Percentiles rank a stretch among this genome's conserved stretches.
These are phyloP conservation scores for Mustela lutreola DNA, from an alignment of 2,113 vertebrate genomes.

Conservation along the genomic window DNA sequence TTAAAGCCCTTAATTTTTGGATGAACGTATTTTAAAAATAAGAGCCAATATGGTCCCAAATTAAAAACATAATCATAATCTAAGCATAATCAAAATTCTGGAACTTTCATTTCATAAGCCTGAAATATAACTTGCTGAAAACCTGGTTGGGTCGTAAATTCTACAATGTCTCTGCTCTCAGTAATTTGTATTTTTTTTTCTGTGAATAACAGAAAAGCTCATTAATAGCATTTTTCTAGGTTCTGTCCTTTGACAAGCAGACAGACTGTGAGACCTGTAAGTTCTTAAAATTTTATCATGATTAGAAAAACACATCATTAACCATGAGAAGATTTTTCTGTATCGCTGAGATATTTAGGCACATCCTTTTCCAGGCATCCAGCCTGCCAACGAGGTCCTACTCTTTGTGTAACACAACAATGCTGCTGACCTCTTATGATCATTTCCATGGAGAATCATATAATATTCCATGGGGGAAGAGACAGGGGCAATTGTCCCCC, in stretches of 20 bases:
- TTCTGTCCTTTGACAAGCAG: background rate
- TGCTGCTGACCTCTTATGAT: background rate
- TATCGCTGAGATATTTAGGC: background rate
- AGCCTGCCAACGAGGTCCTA: background rate
- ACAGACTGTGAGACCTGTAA: background rate
- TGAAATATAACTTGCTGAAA: background rate
- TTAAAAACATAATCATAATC: background rate
- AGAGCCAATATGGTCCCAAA: background rate
- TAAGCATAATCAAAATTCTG: background rate
- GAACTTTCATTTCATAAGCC: background rate
- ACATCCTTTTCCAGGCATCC: background rate
- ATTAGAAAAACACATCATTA: slow-evolving; percentile 28
- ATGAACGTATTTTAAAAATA: slow-evolving; percentile 54
- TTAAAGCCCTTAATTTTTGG: slow-evolving; percentile 30
- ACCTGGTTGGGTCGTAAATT: background rate
- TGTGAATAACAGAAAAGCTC: background rate
- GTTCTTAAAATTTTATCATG: background rate
- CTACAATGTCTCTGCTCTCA: background rate
- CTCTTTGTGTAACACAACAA: background rate
- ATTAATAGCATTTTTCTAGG: background rate
- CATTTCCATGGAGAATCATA: slow-evolving; percentile 66
- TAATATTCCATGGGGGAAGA: background rate
- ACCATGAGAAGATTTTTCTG: background rate
- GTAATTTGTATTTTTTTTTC: background rate
- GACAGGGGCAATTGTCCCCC: background rate